These are phyloP conservation scores for Halcyon badia DNA, from an alignment of 2,797 vertebrate genomes.

Conservation along the genomic window DNA sequence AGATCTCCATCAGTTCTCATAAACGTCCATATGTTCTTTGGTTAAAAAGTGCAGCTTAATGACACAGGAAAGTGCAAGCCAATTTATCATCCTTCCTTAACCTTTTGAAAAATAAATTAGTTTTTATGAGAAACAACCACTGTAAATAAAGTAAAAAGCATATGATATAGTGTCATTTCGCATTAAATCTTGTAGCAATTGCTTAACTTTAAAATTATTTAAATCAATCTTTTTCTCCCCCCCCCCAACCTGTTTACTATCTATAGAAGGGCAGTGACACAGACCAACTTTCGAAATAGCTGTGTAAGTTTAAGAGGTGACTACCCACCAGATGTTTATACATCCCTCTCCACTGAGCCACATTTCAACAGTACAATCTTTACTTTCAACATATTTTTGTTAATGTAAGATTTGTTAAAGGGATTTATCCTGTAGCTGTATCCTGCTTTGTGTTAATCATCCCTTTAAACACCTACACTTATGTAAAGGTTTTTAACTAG, in stretches of 20 bases:
- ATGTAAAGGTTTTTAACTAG: background rate
- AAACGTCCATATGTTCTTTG: constrained; percentile 80
- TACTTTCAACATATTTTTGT: background rate
- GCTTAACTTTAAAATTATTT: background rate
- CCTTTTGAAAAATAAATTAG: constrained; percentile 79
- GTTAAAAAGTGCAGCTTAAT: constrained; percentile 85
- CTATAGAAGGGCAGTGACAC: background rate
- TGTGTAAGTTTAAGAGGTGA: background rate
- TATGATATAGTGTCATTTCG: background rate
- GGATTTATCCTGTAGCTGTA: background rate
- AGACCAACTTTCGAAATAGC: background rate
- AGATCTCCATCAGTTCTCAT: constrained; percentile 64
- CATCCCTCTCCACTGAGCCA: background rate
- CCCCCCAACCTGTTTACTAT: background rate
- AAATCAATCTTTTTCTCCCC: background rate
- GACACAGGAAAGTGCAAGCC: constrained; percentile 85
- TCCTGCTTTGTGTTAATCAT: background rate
- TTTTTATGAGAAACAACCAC: constrained; percentile 69
- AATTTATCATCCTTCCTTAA: constrained; percentile 86
- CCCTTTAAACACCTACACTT: background rate
- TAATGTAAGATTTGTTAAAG: background rate
- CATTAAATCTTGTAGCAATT: background rate
- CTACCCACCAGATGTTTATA: background rate
- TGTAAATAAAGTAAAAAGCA: constrained; percentile 57
- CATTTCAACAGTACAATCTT: background rate